Evolutionary conservation across 2,888 invertebrate species (phyloP).

Genomic region (Heliconius sara): DNA sequence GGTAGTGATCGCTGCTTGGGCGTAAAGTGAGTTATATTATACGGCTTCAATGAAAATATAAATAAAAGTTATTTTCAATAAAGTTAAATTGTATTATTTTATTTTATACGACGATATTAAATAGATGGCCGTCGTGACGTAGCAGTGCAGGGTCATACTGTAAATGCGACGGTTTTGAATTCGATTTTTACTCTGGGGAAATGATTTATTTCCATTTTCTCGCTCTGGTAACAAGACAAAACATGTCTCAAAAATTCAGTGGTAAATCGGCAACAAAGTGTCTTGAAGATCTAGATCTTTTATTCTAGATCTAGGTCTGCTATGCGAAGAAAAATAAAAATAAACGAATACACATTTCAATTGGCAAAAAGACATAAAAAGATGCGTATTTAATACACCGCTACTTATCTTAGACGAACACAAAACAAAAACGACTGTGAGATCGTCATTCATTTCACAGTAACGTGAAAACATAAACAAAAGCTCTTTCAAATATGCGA

Average conservation of each 20-base stretch:
- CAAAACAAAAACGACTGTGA: background rate
- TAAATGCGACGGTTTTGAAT: no score
- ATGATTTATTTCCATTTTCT: background rate
- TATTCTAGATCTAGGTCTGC: background rate
- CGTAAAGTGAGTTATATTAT: slow-evolving; percentile 58
- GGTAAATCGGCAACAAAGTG: background rate
- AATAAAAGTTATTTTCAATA: slow-evolving; percentile 53
- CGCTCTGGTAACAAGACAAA: background rate
- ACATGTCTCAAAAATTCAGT: background rate
- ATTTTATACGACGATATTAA: no score
- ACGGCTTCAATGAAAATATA: slow-evolving; percentile 59
- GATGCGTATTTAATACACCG: background rate
- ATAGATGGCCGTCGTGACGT: no score
- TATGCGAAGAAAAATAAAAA: background rate
- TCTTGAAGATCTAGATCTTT: background rate
- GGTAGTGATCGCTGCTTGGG: slow-evolving; percentile 52
- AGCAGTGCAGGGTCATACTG: no score
- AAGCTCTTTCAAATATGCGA: background rate
- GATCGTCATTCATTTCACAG: slow-evolving; percentile 1
- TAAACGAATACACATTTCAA: background rate
- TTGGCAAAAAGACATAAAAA: background rate
- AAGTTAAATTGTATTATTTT: slow-evolving; percentile 33
- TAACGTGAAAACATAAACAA: slow-evolving; percentile 5
- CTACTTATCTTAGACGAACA: background rate
- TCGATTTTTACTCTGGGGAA: no score